A percentile compares a stretch with the other conserved stretches of the same genome.
Evolutionary conservation across 2,113 vertebrate genomes (phyloP).

Genomic region (Nothoprocta pentlandii): DNA sequence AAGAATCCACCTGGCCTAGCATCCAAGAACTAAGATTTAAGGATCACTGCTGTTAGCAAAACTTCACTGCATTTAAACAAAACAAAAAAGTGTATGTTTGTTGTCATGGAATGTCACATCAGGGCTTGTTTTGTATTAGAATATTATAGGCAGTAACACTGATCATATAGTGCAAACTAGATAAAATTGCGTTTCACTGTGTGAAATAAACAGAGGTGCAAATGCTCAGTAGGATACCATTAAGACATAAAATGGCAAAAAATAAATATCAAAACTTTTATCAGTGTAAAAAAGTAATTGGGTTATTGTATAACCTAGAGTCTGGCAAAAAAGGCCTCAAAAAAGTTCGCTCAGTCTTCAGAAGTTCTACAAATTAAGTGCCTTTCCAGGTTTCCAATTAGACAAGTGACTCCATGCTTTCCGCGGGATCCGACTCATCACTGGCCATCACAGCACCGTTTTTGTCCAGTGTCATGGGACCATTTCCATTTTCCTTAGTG

Average conservation of each 20-base stretch:
- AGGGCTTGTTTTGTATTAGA: constrained; percentile 82
- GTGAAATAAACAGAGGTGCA: constrained; percentile 92
- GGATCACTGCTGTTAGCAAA: constrained; percentile 74
- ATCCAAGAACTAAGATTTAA: constrained; percentile 64
- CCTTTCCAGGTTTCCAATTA: constrained; percentile 84
- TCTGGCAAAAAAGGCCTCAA: constrained; percentile 99
- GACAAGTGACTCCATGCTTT: constrained; percentile 95
- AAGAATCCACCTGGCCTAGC: constrained; percentile 72
- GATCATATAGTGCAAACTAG: constrained; percentile 98
- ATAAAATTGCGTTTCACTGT: constrained; percentile 88
- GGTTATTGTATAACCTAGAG: constrained; percentile 98
- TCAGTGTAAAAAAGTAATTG: constrained; percentile 99
- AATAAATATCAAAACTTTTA: constrained; percentile 99
- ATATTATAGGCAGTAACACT: constrained; percentile 97
- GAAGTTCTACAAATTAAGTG: constrained; percentile 91
- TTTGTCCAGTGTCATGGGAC: constrained; percentile 85
- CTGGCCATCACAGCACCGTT: constrained; percentile 88
- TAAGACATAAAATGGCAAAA: constrained; percentile 99
- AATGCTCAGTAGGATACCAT: constrained; percentile 97
- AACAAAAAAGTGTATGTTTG: constrained; percentile 70
- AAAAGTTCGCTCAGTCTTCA: constrained; percentile 93
- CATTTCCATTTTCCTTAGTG: constrained; percentile 88
- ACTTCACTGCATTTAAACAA: constrained; percentile 74
- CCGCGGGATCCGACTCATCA: constrained; percentile 89
- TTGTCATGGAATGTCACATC: constrained; percentile 83